Evolutionary conservation across 2,888 invertebrate genomes (phyloP).

Genomic region (Apocheima hispidaria): DNA sequence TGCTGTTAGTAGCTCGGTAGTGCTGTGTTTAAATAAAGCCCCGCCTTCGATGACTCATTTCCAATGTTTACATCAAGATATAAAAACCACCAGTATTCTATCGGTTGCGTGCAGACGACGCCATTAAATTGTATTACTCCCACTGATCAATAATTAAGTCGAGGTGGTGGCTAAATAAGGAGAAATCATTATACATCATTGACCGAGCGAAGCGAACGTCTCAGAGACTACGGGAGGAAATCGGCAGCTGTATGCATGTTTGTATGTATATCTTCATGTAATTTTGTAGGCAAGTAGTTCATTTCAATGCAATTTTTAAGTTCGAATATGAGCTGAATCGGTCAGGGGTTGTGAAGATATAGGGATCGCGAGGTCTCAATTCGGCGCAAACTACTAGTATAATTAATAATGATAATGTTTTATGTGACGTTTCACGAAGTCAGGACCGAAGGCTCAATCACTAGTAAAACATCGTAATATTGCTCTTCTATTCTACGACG

Average conservation of each 20-base stretch:
- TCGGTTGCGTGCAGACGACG: neutral
- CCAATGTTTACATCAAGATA: neutral
- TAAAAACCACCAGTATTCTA: neutral
- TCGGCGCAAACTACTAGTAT: too few species aligned
- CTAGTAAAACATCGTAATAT: too few species aligned
- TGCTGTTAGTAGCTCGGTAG: neutral
- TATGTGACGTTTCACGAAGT: neutral
- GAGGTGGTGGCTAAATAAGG: neutral
- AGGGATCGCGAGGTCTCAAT: too few species aligned
- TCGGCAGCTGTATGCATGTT: too few species aligned
- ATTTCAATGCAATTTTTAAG: too few species aligned
- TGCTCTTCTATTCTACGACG: neutral
- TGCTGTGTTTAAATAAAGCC: neutral
- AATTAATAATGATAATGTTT: too few species aligned
- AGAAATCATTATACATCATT: neutral
- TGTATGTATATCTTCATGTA: too few species aligned
- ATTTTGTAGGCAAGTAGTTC: too few species aligned
- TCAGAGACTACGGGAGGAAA: too few species aligned
- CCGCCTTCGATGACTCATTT: constrained; percentile 3
- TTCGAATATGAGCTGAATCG: too few species aligned
- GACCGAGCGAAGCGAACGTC: too few species aligned
- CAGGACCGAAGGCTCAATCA: neutral
- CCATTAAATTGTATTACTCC: constrained; percentile 1
- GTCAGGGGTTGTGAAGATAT: too few species aligned
- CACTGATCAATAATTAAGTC: neutral